These are phyloP conservation scores for Pycnonotus jocosus DNA, from an alignment of 2,113 vertebrate genomes.

Conservation along the genomic window DNA sequence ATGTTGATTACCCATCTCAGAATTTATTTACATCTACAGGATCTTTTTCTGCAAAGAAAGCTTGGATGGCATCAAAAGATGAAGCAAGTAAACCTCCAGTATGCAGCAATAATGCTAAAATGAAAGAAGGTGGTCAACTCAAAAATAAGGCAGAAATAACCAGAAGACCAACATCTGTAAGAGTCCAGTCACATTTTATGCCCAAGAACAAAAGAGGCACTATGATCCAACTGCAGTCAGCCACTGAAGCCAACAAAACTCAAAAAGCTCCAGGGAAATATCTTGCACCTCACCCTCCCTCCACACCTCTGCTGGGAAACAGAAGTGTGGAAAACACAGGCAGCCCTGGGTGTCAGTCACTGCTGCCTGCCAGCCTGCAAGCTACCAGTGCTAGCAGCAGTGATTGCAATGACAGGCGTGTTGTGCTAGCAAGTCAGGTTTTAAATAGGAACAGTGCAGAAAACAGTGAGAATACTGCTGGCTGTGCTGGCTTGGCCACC, in stretches of 20 bases:
- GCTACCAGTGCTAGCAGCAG: background rate
- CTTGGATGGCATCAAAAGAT: constrained; percentile 75
- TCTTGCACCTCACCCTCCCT: constrained; percentile 75
- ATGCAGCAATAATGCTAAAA: constrained; percentile 55
- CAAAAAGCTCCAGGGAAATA: constrained; percentile 69
- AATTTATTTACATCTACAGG: constrained; percentile 49
- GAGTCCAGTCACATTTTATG: constrained; percentile 26
- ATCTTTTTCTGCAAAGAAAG: constrained; percentile 74
- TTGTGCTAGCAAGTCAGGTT: constrained; percentile 14
- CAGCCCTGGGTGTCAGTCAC: constrained; percentile 8
- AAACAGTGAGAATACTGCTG: background rate
- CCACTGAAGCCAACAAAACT: constrained; percentile 66
- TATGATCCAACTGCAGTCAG: constrained; percentile 67
- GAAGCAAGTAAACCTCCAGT: constrained; percentile 57
- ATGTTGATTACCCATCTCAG: background rate
- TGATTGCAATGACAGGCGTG: constrained; percentile 7
- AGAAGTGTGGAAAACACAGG: constrained; percentile 3
- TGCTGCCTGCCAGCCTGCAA: constrained; percentile 22
- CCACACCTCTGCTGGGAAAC: constrained; percentile 40
- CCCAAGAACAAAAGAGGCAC: constrained; percentile 69
- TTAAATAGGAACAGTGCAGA: constrained; percentile 33
- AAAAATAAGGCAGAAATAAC: constrained; percentile 51
- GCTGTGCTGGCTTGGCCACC: constrained; percentile 29
- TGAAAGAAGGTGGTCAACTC: constrained; percentile 21
- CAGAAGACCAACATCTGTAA: constrained; percentile 63